Evolutionary conservation across 92 coral and sea anemone species (phyloP).

Genomic region (Bergia puertoricense): DNA sequence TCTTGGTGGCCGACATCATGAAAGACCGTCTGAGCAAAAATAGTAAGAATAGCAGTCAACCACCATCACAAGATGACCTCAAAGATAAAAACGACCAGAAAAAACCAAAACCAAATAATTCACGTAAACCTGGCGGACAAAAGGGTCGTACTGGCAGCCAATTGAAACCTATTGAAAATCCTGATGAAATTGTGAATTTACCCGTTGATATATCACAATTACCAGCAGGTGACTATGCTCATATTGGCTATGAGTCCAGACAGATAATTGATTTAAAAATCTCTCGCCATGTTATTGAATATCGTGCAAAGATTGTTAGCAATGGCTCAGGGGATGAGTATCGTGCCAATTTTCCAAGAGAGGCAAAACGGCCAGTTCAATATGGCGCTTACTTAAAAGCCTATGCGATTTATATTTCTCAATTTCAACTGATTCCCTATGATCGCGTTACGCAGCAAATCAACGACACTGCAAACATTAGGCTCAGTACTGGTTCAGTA

Average conservation of each 20-base stretch:
- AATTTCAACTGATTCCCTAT: conserved; percentile 2
- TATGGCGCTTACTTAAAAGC: conserved; percentile 3
- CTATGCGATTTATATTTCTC: conserved; percentile 2
- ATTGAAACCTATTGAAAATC: conserved; percentile 5
- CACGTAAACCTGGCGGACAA: conserved; percentile 10
- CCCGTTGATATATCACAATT: conserved; percentile 1
- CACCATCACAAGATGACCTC: conserved; percentile 9
- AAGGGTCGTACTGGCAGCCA: conserved; percentile 11
- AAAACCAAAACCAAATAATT: conserved; percentile 5
- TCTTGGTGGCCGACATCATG: conserved; percentile 10
- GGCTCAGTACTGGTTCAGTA: conserved; percentile 7
- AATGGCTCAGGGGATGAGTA: conserved; percentile 5
- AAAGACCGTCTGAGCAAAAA: conserved; percentile 8
- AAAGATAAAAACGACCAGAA: conserved; percentile 6
- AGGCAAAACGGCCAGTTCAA: conserved; percentile 5
- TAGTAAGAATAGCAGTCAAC: conserved; percentile 7
- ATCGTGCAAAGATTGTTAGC: conserved; percentile 3
- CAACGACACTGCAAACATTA: conserved; percentile 3
- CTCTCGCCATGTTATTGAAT: conserved; percentile 3
- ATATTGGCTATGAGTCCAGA: conserved; percentile 3
- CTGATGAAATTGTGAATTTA: conserved; percentile 5
- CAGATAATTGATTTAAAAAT: conserved; percentile 1
- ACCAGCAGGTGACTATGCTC: conserved; percentile 5
- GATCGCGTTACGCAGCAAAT: conserved; percentile 5
- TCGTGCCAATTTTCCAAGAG: conserved; percentile 4